Conservation (phyloP, 1,140 invertebrate species). For the Macrosteles quadrilineatus region DNA sequence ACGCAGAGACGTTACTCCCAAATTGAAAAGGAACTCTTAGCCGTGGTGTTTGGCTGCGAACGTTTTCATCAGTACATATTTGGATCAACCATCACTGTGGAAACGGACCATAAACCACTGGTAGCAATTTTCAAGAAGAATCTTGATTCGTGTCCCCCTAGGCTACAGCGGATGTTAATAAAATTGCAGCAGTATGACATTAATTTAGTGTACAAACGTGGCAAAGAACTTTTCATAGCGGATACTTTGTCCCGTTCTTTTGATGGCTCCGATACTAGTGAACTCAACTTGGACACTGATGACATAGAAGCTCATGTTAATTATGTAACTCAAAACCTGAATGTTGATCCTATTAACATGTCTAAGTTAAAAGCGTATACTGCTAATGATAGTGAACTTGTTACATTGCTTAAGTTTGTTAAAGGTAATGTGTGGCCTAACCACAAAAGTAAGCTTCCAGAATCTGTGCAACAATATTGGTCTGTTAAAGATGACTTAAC, state of each 20-base stretch:
- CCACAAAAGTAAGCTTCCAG: not conserved
- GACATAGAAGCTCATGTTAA: not conserved
- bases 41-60: conserved; percentile 44
- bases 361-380: no score
- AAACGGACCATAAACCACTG: not conserved
- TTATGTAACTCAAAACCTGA: not conserved
- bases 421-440: not conserved
- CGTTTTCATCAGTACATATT: conserved; percentile 43
- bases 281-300: not conserved
- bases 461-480: not conserved
- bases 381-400: no score
- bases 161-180: not conserved
- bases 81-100: no score
- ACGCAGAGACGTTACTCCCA: conserved; percentile 49
- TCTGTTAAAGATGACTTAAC: not conserved
- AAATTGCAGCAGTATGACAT: not conserved
- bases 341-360: no score
- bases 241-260: not conserved
- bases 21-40: conserved; percentile 51
- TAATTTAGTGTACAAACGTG: not conserved
- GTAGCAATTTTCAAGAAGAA: not conserved
- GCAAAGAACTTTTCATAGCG: not conserved
- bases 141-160: not conserved
- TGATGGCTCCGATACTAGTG: not conserved
- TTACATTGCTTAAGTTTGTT: not conserved